Percentiles rank a stretch among this genome's conserved stretches.
Conservation (phyloP, 2,797 vertebrate species). For the Novumbra hubbsi region DNA sequence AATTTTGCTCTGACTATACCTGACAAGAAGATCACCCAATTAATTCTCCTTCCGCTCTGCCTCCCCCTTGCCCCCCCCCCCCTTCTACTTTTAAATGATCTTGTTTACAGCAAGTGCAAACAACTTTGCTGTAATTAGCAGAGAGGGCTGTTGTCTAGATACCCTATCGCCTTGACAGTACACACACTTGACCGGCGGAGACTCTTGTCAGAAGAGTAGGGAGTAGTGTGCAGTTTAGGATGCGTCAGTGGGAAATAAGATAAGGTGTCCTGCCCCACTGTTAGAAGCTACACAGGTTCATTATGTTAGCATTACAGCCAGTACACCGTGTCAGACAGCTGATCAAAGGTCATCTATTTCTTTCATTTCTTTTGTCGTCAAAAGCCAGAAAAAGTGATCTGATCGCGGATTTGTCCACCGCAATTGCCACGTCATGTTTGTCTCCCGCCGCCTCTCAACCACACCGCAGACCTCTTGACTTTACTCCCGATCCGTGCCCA, state of each 20-base stretch:
- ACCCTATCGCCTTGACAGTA: neutral
- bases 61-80: neutral
- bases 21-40: neutral
- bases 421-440: neutral
- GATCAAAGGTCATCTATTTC: no score
- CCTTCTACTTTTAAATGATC: neutral
- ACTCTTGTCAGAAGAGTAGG: neutral
- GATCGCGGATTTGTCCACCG: no score
- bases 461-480: slow-evolving; percentile 36
- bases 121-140: neutral
- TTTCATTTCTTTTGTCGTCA: no score
- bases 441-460: slow-evolving; percentile 17
- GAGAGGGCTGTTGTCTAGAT: neutral
- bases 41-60: neutral
- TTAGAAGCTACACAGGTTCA: neutral
- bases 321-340: neutral
- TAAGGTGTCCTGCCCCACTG: neutral
- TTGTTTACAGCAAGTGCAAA: neutral
- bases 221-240: neutral
- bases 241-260: neutral
- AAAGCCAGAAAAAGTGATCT: no score
- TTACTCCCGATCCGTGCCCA: slow-evolving; percentile 42
- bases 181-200: neutral
- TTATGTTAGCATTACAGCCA: slow-evolving; percentile 8
- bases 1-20: neutral